Percentiles rank a stretch among this genome's conserved stretches.
Conservation (phyloP, 2,113 vertebrate genomes). For the Colistium nudipinnis region DNA sequence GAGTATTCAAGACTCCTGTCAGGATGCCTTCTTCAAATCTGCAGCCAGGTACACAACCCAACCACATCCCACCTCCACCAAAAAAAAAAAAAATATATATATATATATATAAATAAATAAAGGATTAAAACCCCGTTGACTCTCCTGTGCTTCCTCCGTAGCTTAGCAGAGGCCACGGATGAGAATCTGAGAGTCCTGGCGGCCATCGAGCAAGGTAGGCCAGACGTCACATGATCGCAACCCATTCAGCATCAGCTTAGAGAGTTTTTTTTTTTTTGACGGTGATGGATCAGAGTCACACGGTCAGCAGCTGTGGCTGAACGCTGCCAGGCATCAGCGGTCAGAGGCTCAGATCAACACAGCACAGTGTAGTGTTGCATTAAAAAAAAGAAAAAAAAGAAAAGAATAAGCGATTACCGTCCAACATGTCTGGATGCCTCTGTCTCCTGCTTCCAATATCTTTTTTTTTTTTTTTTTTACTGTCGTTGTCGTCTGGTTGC, state of each 20-base stretch:
- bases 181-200: slow-evolving; percentile 83
- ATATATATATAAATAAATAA: neutral
- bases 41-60: slow-evolving; percentile 81
- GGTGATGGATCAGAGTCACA: slow-evolving; percentile 4
- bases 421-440: neutral
- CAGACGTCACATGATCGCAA: neutral
- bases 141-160: slow-evolving; percentile 54
- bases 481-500: neutral
- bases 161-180: slow-evolving; percentile 80
- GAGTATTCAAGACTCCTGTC: slow-evolving; percentile 83
- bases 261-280: neutral
- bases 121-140: neutral
- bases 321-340: slow-evolving; percentile 16
- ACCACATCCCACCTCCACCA: neutral
- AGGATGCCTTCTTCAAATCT: slow-evolving; percentile 58
- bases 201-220: slow-evolving; percentile 85
- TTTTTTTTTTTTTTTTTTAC: neutral
- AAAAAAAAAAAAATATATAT: neutral
- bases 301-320: slow-evolving; percentile 20
- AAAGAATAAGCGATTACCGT: neutral
- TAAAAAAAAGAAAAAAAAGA: neutral
- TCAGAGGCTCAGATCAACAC: too few relatives aligned
- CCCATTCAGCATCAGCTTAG: neutral
- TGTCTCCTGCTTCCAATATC: neutral
- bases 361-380: neutral